Conservation (phyloP, 1,140 invertebrate species). For the Macrocentrus cingulum region DNA sequence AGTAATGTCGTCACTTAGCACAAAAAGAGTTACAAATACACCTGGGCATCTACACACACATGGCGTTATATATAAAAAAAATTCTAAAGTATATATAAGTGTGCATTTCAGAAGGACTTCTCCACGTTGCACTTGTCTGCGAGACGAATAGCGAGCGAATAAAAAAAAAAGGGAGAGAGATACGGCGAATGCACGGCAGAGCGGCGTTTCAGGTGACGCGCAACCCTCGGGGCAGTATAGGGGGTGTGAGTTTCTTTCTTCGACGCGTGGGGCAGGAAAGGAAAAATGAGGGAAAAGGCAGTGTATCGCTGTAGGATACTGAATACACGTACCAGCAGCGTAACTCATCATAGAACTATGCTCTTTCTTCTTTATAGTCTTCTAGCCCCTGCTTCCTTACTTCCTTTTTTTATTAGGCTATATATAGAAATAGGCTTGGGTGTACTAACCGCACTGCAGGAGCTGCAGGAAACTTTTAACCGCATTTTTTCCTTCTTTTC, state of each 20-base stretch:
- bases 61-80: too few species aligned
- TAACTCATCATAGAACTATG: slow-evolving; percentile 6
- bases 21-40: slow-evolving; percentile 6
- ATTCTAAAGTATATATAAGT: too few species aligned
- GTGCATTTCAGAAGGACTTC: too few species aligned
- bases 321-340: not conserved
- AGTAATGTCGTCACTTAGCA: not conserved
- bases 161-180: not conserved
- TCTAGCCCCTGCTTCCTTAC: not conserved
- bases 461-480: slow-evolving; percentile 19
- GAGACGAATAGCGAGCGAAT: not conserved
- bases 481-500: not conserved
- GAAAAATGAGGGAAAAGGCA: not conserved
- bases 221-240: slow-evolving; percentile 5
- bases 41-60: not conserved
- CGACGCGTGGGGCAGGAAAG: not conserved
- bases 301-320: not conserved
- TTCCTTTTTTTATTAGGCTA: slow-evolving; percentile 30
- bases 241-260: not conserved
- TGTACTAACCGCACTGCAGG: slow-evolving; percentile 12
- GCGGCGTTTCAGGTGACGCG: slow-evolving; percentile 1
- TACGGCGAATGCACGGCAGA: not conserved
- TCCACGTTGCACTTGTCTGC: not conserved
- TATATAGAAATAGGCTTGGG: slow-evolving; percentile 32
- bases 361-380: not conserved